Evolutionary conservation across 30 jellyfish, hydroid and myxozoan genomes (phyloP), one percentile per base, ranked within the genome.

Genomic region (Aurelia aurita): DNA sequence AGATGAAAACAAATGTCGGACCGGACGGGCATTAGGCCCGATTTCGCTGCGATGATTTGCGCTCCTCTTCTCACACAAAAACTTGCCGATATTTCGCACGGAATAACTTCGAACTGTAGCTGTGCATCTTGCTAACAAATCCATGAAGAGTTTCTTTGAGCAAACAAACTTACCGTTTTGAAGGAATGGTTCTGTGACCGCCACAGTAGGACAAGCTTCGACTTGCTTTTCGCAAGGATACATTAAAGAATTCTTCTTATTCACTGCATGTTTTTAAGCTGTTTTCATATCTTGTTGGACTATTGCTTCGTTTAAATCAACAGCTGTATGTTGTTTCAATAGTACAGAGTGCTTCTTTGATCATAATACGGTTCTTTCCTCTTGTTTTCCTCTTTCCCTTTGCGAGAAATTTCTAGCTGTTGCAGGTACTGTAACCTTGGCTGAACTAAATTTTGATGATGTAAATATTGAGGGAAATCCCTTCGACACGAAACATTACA

Each of bases 191-290:
- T 19, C 79, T 61, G 79, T 79, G 51, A 46, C 79, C 29, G 71
- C 88, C 88, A 61, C 77, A 39, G 67, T 12, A 28, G 70, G 88
- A 39, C 79, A 60, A 77, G 88, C 79, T 58, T 77, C 79, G 79
- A 68, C 88, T 61, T 77, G 88, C 78, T 39, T 26, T 29, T 7
- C 77, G 88, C 88, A 77, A 77, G 88, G 63, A 77, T 77, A 51
- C 88, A 77, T 77, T 67, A 77, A 77, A 77, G 25, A 34, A 72
- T 39, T 51, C 45, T 32, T 58, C 79, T 14, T 19, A 19, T 58
- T 59, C 79, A 77, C 88, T 77, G 88, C 88, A 77, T 77, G 57
- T 14, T 59, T 59, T 27, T 26, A 35, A 46, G 26, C 31, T 10
- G 28, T 45, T 18, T 2, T 19, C 22, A 10, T 26, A 3, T 18